Evolutionary conservation across 2,797 vertebrate genomes (phyloP).

Genomic region (Crocodylus rhombifer): DNA sequence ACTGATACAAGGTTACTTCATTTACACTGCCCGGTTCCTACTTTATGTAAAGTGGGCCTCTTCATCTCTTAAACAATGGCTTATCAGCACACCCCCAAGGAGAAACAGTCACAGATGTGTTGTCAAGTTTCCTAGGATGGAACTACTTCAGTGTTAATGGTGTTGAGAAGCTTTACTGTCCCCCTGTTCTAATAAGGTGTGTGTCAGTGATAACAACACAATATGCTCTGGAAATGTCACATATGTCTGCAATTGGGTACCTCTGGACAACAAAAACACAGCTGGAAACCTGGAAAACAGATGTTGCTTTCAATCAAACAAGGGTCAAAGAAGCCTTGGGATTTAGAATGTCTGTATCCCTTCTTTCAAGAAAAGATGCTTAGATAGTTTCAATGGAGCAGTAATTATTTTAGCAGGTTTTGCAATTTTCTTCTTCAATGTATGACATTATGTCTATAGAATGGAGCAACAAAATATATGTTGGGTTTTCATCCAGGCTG

Average conservation of each 20-base stretch:
- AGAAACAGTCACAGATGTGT: not conserved
- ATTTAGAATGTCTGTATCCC: slow-evolving; percentile 70
- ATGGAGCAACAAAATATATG: not conserved
- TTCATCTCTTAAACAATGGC: not conserved
- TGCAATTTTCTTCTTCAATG: not conserved
- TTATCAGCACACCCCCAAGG: not conserved
- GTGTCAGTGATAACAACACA: slow-evolving; percentile 79
- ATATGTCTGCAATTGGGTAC: slow-evolving; percentile 83
- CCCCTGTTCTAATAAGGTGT: slow-evolving; percentile 78
- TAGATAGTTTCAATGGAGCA: slow-evolving; percentile 38
- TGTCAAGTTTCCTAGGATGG: slow-evolving; percentile 34
- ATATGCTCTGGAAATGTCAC: slow-evolving; percentile 81
- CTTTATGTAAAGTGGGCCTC: not conserved
- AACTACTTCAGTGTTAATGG: slow-evolving; percentile 66
- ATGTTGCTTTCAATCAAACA: slow-evolving; percentile 82
- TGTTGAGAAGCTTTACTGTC: slow-evolving; percentile 79
- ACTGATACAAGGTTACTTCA: not conserved
- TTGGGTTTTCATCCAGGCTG: not conserved
- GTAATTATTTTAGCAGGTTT: slow-evolving; percentile 73
- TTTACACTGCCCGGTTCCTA: not conserved
- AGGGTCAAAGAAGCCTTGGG: slow-evolving; percentile 78
- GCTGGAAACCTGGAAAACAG: slow-evolving; percentile 84
- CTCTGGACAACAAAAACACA: slow-evolving; percentile 77
- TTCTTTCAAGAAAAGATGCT: slow-evolving; percentile 41
- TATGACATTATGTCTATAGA: not conserved